These are phyloP conservation scores for Chloebia gouldiae DNA, from an alignment of 2,113 vertebrate genomes.

Conservation along the genomic window DNA sequence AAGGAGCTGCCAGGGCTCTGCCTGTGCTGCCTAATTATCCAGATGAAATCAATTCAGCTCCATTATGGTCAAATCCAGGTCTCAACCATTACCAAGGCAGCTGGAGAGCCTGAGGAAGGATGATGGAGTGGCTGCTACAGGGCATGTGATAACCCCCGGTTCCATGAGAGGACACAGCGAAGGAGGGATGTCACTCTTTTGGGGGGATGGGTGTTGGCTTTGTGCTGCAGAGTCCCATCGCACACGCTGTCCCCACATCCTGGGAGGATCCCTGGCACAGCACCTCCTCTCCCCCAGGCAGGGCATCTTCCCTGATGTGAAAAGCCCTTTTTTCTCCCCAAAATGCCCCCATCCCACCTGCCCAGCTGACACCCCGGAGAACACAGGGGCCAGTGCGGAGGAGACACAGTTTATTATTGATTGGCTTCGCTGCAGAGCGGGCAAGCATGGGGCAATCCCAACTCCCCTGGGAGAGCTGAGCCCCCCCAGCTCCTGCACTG, in stretches of 20 bases:
- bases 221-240: neutral
- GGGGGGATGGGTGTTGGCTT: neutral
- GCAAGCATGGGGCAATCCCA: neutral
- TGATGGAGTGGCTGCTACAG: conserved; percentile 37
- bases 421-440: neutral
- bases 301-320: neutral
- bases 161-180: neutral
- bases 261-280: too few relatives aligned
- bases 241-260: too few relatives aligned
- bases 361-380: fast-evolving
- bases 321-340: neutral
- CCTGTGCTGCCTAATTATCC: conserved; percentile 21
- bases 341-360: fast-evolving
- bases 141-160: conserved; percentile 39
- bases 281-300: neutral
- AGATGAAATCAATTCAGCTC: conserved; percentile 60
- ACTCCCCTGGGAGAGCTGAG: neutral
- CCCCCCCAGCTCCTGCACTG: neutral
- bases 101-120: neutral
- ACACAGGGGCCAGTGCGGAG: neutral
- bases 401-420: neutral
- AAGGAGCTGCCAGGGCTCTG: neutral
- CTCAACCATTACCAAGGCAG: conserved; percentile 36
- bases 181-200: neutral
- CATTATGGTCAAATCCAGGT: conserved; percentile 53